Evolutionary conservation across 2,888 invertebrate species (phyloP), one percentile per base, ranked within the genome.

Genomic region (Frankliniella intonsa): DNA sequence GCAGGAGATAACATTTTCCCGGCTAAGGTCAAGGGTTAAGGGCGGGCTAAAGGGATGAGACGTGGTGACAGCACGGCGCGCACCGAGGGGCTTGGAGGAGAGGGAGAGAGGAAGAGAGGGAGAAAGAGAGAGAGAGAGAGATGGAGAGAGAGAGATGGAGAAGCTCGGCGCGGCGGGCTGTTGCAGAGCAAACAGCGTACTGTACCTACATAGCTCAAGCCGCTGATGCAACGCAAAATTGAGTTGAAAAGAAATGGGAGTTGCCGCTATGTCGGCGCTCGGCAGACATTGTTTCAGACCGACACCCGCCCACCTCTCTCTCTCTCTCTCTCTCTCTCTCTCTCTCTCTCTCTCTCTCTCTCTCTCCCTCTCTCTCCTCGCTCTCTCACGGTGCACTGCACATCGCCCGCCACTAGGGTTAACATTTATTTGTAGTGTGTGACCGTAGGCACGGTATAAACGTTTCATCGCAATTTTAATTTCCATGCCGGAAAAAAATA

Each of bases 181-280:
- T 62, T 38, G 38, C 38, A 55, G 69, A 12, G 69, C 69, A 76
- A 76, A 76, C 69, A 76, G 22, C 25, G 69, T 76, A 76, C 69
- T 25, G 69, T 76, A 76, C 69, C 69, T 62, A 62, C 62, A 62
- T 62, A 62, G 69, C 25, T 22, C 69, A 25, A 8, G 12, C 22
- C 69, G 69, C 12, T 76, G 69, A 76, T 76, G 69, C 69, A 76
- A 76, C 69, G 69, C 69, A 25, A 62, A 62, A 62, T 62, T 62
- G 69, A 76, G 69, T 76, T 25, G 69, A 76, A 76, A 76, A 76
- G 69, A 76, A 76, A 76, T 76, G 69, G 69, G 69, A 76, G 69
- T 25, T 76, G 69, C 11, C 12, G 69, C 22, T 25, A 22, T 9
- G 12, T 22, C 69, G 11, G n/a, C n/a, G 69, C 69, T n/a, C 22